Base-by-base conservation (phyloP, 2,113 vertebrate genomes). In the Macquaria australasica region DNA sequence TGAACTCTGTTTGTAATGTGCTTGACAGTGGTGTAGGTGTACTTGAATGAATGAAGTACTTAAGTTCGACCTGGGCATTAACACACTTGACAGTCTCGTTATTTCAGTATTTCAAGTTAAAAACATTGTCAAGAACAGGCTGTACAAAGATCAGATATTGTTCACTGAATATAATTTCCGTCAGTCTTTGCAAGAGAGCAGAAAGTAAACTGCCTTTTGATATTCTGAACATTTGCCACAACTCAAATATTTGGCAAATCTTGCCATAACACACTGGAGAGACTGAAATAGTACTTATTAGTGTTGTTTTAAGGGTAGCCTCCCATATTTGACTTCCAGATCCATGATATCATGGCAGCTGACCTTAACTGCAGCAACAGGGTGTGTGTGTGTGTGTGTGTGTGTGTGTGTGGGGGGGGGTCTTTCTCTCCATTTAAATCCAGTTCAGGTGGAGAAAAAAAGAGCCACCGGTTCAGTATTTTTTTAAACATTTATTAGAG, bases 351-450 rank as follows among this genome's bases (percentile, higher is more conserved):
- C 50, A 63, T 78, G 72, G 31, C 67, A 68, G 82, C 48, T 86
- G 89, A 91, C 85, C 85, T 93, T 90, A 77, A 74, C 67, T 9
- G 53, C 21, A 53, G 50, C 85, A 85, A 71, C 48, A 11, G 71
- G 83, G 18, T 56, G 28, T 31, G 28, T 31, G 28, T 31, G 2
- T 31, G 28, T 31, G 28, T 31, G 28, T 31, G 28, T 31, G 28
- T 31, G n/a, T n/a, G n/a, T n/a, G n/a, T 43, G 1, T 7, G 8
- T 7, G 43, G 71, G 85, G 18, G 56, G 43, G 6, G 25, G 56
- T 81, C 71, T 50, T 43, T 73, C 41, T 66, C 25, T 21, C 28
- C 39, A 48, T 81, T 64, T 69, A 62, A 82, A 62, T 58, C 12
- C 37, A 66, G 39, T 31, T 51, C n/a, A 69, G 34, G 31, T 11